Conservation (phyloP, 2,888 invertebrate species). For the Athalia circularis region DNA sequence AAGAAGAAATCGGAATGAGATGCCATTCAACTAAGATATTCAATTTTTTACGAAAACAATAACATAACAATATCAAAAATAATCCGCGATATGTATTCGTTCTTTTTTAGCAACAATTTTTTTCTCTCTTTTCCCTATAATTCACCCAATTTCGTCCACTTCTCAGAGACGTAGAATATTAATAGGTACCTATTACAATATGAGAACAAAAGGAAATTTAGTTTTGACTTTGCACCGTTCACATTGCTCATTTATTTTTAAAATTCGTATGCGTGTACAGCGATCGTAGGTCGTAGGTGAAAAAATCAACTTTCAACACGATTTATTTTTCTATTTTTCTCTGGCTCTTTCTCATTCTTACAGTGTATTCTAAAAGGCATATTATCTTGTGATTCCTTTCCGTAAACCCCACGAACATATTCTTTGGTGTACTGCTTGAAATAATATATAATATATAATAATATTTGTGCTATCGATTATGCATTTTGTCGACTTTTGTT, state of each 20-base stretch:
- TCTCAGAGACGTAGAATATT: too few species aligned
- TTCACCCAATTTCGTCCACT: too few species aligned
- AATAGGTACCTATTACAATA: too few species aligned
- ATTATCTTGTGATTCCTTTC: background rate
- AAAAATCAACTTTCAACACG: constrained; percentile 19
- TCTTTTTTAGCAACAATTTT: too few species aligned
- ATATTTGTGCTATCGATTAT: constrained; percentile 56
- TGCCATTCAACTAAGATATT: constrained; percentile 4
- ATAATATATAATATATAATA: constrained; percentile 74
- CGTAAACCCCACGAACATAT: constrained; percentile 63
- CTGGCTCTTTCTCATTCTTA: background rate
- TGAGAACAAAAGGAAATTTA: background rate
- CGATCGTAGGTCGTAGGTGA: constrained; percentile 58
- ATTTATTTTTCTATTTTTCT: background rate
- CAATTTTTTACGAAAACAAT: constrained; percentile 28
- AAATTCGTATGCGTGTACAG: constrained; percentile 55
- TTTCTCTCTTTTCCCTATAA: too few species aligned
- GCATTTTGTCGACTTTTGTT: constrained; percentile 70
- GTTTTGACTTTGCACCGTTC: background rate
- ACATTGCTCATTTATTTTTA: background rate
- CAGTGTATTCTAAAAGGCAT: background rate
- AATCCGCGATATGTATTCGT: too few species aligned
- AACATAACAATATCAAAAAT: background rate
- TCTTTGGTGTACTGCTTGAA: constrained; percentile 71
- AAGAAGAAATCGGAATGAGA: background rate